Percentiles rank a stretch among this genome's conserved stretches.
Conservation (phyloP, 1,140 invertebrate genomes). For the Euura lappo region DNA sequence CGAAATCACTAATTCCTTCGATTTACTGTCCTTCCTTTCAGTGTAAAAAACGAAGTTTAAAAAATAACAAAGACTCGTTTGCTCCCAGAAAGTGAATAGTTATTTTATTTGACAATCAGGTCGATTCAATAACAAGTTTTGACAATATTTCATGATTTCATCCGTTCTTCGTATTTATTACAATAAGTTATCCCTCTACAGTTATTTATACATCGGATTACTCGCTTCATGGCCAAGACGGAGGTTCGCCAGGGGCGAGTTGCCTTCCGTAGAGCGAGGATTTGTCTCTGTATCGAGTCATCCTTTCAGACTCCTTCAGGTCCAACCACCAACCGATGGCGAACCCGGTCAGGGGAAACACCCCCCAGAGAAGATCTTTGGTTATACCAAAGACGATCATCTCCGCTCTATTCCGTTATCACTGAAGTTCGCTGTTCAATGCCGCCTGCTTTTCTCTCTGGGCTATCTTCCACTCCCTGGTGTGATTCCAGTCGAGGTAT, state of each 20-base stretch:
- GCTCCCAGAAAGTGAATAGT: no score
- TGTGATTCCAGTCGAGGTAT: conserved; percentile 72
- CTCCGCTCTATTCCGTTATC: not conserved
- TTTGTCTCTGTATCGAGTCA: conserved; percentile 77
- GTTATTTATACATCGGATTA: not conserved
- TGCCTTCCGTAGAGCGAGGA: conserved; percentile 74
- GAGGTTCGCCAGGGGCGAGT: conserved; percentile 68
- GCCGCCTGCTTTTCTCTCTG: conserved; percentile 25
- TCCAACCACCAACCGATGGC: conserved; percentile 70
- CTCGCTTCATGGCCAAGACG: conserved; percentile 70
- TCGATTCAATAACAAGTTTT: not conserved
- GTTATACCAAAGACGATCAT: not conserved
- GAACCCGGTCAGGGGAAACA: conserved; percentile 63
- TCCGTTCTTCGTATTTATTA: not conserved
- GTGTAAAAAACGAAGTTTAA: no score
- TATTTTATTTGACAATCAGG: no score
- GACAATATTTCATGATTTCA: not conserved
- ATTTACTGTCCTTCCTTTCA: no score
- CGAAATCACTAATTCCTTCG: no score
- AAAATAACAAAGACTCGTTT: no score
- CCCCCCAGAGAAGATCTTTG: conserved; percentile 38
- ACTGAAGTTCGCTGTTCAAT: conserved; percentile 5
- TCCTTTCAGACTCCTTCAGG: conserved; percentile 69
- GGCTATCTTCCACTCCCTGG: conserved; percentile 70
- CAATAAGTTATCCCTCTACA: not conserved